These are phyloP conservation scores for Phymanthus crucifer DNA, from an alignment of 92 coral and sea anemone genomes.

Conservation along the genomic window DNA sequence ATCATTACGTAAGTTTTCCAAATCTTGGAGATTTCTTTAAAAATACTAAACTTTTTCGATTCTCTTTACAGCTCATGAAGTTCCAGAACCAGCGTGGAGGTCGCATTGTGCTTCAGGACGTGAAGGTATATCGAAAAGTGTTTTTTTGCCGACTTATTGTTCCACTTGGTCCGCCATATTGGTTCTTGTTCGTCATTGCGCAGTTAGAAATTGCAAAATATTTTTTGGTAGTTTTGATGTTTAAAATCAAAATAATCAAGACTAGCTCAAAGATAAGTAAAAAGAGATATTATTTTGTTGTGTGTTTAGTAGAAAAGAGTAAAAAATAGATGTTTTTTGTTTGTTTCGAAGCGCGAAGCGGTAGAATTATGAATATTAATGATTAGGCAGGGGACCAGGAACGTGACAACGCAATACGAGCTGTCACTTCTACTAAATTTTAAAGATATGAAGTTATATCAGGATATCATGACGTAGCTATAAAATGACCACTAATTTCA, in stretches of 20 bases:
- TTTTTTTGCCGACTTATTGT: neutral
- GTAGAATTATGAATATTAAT: neutral
- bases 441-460: too few relatives aligned
- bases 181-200: conserved; percentile 24
- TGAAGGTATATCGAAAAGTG: conserved; percentile 60
- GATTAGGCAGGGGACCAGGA: neutral
- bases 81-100: conserved; percentile 98
- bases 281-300: neutral
- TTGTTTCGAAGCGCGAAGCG: neutral
- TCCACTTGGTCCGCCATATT: conserved; percentile 26
- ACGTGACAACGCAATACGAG: neutral
- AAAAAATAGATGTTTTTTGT: neutral
- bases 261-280: neutral
- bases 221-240: neutral
- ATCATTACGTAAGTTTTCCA: neutral
- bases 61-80: conserved; percentile 69
- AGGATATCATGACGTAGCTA: too few relatives aligned
- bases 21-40: neutral
- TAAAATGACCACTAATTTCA: neutral
- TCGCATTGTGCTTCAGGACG: conserved; percentile 86
- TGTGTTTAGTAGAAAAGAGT: neutral
- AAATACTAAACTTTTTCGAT: neutral
- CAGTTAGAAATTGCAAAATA: neutral
- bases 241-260: neutral
- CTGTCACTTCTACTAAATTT: too few relatives aligned